Percentiles rank a stretch among this genome's conserved stretches.
Conservation (phyloP, 2,797 vertebrate species). For the Sphenodon punctatus region DNA sequence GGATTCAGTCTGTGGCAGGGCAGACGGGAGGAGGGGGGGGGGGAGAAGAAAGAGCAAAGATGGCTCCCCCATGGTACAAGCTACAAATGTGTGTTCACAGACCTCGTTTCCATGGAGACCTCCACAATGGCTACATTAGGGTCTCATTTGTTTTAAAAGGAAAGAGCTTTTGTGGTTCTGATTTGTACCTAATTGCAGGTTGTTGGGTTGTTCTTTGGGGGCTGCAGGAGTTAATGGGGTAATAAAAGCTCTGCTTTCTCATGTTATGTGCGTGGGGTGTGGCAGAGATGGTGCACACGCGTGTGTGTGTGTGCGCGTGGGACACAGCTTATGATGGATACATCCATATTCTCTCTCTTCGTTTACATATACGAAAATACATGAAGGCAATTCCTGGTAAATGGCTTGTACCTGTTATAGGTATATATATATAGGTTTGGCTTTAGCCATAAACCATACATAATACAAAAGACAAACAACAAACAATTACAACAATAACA, state of each 20-base stretch:
- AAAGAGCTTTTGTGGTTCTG: not conserved
- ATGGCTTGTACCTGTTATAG: too few species aligned
- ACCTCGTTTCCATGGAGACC: not conserved
- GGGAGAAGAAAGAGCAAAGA: not conserved
- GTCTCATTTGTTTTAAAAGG: not conserved
- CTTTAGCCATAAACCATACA: too few species aligned
- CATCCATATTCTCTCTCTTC: not conserved
- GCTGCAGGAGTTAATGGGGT: not conserved
- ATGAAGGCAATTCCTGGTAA: not conserved
- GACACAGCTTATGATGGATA: not conserved
- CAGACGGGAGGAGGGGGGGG: not conserved
- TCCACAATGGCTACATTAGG: not conserved
- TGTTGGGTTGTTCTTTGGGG: not conserved
- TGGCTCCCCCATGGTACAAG: not conserved
- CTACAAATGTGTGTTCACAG: not conserved
- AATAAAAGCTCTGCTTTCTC: not conserved
- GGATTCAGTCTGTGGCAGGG: not conserved
- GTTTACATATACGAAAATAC: not conserved
- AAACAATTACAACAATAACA: too few species aligned
- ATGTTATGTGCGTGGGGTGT: too few species aligned
- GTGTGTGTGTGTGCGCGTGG: fast-evolving
- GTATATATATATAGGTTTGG: too few species aligned
- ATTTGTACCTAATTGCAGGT: not conserved
- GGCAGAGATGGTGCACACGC: not conserved
- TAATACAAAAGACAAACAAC: too few species aligned